phyloP scores from a whole-genome alignment of 2,888 invertebrate species.

The Penaeus monodon region DNA sequence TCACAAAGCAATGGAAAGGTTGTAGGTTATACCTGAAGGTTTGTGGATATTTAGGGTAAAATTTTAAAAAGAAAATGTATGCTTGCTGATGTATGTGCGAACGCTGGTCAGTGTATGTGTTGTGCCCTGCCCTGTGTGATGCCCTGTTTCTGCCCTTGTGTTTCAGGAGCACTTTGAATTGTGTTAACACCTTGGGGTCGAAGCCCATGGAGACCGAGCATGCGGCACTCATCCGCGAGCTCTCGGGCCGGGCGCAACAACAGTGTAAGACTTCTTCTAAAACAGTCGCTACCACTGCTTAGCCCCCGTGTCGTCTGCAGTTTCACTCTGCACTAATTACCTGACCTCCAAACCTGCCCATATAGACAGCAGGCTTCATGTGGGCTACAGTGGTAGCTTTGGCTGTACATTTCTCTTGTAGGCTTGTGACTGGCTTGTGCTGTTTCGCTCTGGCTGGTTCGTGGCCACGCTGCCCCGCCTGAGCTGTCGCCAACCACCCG shows the following conservation, averaged over 20 bases:
- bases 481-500: constrained; percentile 40
- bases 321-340: constrained; percentile 2
- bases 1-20: too few relatives aligned
- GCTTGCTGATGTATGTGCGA: constrained; percentile 19
- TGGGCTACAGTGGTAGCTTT: constrained; percentile 24
- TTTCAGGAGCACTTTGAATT: constrained; percentile 65
- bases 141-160: constrained; percentile 29
- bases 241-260: constrained; percentile 62
- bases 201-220: constrained; percentile 63
- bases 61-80: too few relatives aligned
- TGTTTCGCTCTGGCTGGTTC: constrained; percentile 34
- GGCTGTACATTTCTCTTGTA: constrained; percentile 34
- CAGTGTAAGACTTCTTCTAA: constrained; percentile 58
- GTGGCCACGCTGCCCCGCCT: constrained; percentile 38
- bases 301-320: constrained; percentile 28
- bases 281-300: constrained; percentile 9
- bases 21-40: too few relatives aligned
- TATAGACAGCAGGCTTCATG: constrained; percentile 4
- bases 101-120: neutral
- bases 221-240: constrained; percentile 63
- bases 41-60: too few relatives aligned
- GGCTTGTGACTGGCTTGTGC: constrained; percentile 47
- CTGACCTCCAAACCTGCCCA: constrained; percentile 5
- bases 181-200: constrained; percentile 64
- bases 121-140: constrained; percentile 26